Base-by-base conservation (phyloP, 2,888 invertebrate genomes). In the Drosophila greeni region DNA sequence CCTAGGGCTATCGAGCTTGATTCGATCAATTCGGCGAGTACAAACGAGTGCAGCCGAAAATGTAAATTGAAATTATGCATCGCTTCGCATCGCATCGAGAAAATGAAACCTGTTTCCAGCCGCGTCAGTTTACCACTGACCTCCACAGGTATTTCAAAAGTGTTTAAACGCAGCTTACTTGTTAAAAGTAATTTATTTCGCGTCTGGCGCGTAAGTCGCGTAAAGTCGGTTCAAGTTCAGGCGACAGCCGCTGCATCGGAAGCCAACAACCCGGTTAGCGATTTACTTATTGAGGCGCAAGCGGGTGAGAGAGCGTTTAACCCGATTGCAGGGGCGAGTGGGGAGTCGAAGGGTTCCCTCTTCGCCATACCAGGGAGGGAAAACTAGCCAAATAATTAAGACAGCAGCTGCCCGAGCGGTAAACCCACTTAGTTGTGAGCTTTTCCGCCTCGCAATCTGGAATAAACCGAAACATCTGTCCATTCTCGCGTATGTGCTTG, bases 41-140 rank as follows among this genome's bases (percentile, higher is more conserved):
- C 18, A 49, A 42, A 18, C n/a, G n/a, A 18, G 3, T 29, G 11
- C 16, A 42, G 42, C 42, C 20, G 37, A 71, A 60, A 62, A 64
- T 66, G 31, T 48, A 52, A 70, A 73, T 73, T 61, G 20, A 61
- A 79, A 52, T 76, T 76, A 62, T 76, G 59, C 56, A 76, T 56
- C 47, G 53, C 39, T 20, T 39, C 20, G 20, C 20, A 45, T 48
- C 20, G 58, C 39, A 33, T 48, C 43, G 49, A 60, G 65, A 72
- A 71, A 77, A 81, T 62, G 52, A 80, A 83, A 78, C 77, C 81
- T 64, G 77, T 78, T 78, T 76, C 39, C 51, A 65, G 53, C 45
- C 33, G 42, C 43, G 31, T 54, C 37, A 54, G 52, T 60, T 45
- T 74, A 74, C 75, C 82, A 83, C 73, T 83, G 82, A 83, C 78